Evolutionary conservation across 2,888 invertebrate genomes (phyloP).

Genomic region (Cloeon dipterum): DNA sequence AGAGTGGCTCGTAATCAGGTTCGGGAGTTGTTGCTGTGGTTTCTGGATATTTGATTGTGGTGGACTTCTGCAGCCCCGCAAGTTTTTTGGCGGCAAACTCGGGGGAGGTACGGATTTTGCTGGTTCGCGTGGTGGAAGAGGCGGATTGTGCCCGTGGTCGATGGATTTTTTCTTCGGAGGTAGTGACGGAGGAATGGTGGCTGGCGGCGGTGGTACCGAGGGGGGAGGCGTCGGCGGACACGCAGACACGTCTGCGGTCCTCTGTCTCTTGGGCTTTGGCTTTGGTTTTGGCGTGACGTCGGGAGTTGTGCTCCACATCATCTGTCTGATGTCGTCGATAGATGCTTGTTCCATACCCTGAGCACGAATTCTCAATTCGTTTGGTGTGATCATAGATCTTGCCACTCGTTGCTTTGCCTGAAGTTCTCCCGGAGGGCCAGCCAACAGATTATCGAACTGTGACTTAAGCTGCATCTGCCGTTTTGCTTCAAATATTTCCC

Average conservation of each 20-base stretch:
- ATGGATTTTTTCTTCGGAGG: slow-evolving; percentile 2
- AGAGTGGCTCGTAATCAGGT: slow-evolving; percentile 4
- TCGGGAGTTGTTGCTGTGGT: slow-evolving; percentile 1
- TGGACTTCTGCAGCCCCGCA: slow-evolving; percentile 7
- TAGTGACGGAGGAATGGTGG: slow-evolving; percentile 1
- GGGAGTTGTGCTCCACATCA: background rate
- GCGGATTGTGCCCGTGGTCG: slow-evolving; percentile 3
- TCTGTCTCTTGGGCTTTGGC: background rate
- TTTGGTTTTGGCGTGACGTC: background rate
- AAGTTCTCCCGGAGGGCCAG: background rate
- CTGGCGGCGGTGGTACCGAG: background rate
- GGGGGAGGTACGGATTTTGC: slow-evolving; percentile 8
- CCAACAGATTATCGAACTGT: background rate
- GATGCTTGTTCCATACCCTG: background rate
- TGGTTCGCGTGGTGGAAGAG: slow-evolving; percentile 1
- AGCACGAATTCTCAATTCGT: background rate
- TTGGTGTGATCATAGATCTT: background rate
- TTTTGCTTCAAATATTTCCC: slow-evolving; percentile 1
- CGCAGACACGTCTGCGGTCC: background rate
- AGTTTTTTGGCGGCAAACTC: slow-evolving; percentile 13
- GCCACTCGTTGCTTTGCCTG: background rate
- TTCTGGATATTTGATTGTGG: slow-evolving; percentile 6
- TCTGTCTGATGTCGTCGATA: background rate
- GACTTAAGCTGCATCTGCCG: background rate
- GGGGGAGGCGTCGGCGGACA: slow-evolving; percentile 1